These are phyloP conservation scores for Malurus alboscapulatus DNA, from an alignment of 2,113 vertebrate species.

Conservation along the genomic window DNA sequence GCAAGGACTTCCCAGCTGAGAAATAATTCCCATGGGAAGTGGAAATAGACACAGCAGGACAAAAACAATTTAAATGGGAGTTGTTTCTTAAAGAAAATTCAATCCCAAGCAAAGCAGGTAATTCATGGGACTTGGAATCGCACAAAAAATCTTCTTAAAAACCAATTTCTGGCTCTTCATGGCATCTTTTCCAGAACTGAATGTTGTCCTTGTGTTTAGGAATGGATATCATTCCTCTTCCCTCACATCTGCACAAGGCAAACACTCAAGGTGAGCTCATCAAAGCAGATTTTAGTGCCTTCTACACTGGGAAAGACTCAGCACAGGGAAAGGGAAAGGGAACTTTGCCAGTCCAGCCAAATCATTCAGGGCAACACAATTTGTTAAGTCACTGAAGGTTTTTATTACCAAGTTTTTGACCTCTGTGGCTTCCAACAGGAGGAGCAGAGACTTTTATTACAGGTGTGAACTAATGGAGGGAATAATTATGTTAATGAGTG, in stretches of 20 bases:
- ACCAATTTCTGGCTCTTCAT: neutral
- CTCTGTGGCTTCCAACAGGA: neutral
- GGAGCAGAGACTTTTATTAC: neutral
- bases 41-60: neutral
- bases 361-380: neutral
- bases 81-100: neutral
- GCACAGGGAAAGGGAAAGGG: neutral
- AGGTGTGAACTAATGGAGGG: neutral
- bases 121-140: neutral
- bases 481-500: conserved; percentile 45
- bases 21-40: neutral
- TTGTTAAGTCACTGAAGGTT: conserved; percentile 2
- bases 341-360: neutral
- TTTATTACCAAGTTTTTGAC: neutral
- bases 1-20: neutral
- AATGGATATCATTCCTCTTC: neutral
- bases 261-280: neutral
- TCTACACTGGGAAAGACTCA: neutral
- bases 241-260: neutral
- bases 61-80: neutral
- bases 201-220: neutral
- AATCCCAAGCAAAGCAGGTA: neutral
- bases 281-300: neutral
- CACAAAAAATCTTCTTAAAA: neutral
- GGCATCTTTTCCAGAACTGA: neutral